Percentiles rank a stretch among this genome's conserved stretches.
Evolutionary conservation across 2,797 vertebrate species (phyloP).

Genomic region (Sebastes oblongus): DNA sequence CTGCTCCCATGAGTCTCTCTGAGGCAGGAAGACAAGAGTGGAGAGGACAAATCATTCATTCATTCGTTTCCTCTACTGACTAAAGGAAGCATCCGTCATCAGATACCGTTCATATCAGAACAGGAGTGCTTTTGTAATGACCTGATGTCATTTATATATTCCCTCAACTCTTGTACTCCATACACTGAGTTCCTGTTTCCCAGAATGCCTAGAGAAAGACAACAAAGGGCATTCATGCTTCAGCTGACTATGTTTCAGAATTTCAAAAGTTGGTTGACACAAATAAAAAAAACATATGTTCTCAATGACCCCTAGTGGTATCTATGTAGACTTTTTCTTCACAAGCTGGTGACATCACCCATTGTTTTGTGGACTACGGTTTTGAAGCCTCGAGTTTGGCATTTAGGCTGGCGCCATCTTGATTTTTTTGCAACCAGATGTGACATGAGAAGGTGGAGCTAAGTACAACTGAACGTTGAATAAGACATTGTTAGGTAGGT

Average conservation of each 20-base stretch:
- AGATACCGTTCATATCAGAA: background rate
- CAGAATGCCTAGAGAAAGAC: background rate
- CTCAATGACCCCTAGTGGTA: background rate
- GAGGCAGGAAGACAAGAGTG: constrained; percentile 29
- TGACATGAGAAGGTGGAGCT: no score
- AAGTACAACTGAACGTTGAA: no score
- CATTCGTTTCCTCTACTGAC: background rate
- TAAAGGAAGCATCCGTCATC: background rate
- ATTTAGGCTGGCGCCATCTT: no score
- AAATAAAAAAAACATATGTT: background rate
- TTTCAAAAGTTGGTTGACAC: background rate
- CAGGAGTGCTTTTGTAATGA: background rate
- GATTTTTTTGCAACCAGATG: no score
- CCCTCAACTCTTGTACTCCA: background rate
- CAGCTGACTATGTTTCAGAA: background rate
- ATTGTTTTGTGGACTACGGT: no score
- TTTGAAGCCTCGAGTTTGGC: no score
- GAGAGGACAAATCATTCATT: constrained; percentile 2
- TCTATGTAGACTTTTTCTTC: no score
- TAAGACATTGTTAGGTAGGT: no score
- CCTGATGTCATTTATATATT: background rate
- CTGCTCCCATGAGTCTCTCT: constrained; percentile 94
- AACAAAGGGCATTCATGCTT: background rate
- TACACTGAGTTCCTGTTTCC: background rate
- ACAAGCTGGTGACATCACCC: no score